A percentile compares a stretch with the other conserved stretches of the same genome.
Evolutionary conservation across 2,888 invertebrate species (phyloP).

Genomic region (Melikaiella ostensackeni): DNA sequence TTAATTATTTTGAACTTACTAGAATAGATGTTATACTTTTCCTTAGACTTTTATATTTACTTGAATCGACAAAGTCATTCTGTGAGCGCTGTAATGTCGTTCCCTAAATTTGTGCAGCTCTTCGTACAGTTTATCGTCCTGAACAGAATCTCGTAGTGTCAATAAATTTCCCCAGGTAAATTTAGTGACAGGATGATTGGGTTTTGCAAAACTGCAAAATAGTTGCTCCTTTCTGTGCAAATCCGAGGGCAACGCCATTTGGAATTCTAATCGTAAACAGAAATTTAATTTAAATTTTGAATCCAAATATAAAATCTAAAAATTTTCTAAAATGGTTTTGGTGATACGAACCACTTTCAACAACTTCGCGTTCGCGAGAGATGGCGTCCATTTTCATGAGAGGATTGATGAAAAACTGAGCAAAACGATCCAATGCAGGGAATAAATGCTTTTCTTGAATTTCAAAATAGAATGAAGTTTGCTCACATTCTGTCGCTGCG

Average conservation of each 20-base stretch:
- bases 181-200: slow-evolving; percentile 85
- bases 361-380: slow-evolving; percentile 90
- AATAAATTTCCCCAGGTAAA: slow-evolving; percentile 92
- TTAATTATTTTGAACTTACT: not conserved
- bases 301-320: slow-evolving; percentile 16
- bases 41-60: slow-evolving; percentile 72
- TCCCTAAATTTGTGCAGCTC: slow-evolving; percentile 86
- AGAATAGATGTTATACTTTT: slow-evolving; percentile 17
- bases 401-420: slow-evolving; percentile 92
- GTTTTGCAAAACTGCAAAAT: slow-evolving; percentile 83
- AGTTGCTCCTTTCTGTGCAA: slow-evolving; percentile 87
- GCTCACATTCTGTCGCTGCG: slow-evolving; percentile 92
- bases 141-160: slow-evolving; percentile 84
- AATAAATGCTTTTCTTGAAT: slow-evolving; percentile 88
- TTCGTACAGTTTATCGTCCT: slow-evolving; percentile 84
- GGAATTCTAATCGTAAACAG: slow-evolving; percentile 83
- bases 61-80: slow-evolving; percentile 92
- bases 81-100: slow-evolving; percentile 90
- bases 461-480: slow-evolving; percentile 93
- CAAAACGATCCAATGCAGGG: slow-evolving; percentile 90
- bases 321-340: slow-evolving; percentile 19
- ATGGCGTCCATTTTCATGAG: slow-evolving; percentile 91
- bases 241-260: slow-evolving; percentile 88
- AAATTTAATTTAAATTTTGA: slow-evolving; percentile 33
- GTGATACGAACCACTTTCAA: slow-evolving; percentile 86